These are phyloP conservation scores for western clawed frog (Xenopus tropicalis) DNA, from an alignment of 2,113 vertebrate species.

Conservation along the genomic window UCB_Xtro_10.0 CM004443.2:62041501-62042000, in stretches of 20 bases:
- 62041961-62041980: conserved; percentile 39
- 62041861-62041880: conserved; percentile 43
- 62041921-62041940: conserved; percentile 39
- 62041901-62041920: conserved; percentile 38
- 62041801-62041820: conserved; percentile 16
- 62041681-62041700: no score
- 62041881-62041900: conserved; percentile 42
- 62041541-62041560: no score
- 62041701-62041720: no score
- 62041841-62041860: conserved; percentile 38
- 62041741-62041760: conserved; percentile 41
- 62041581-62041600: no score
- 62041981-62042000: conserved; percentile 32
- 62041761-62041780: conserved; percentile 42
- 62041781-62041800: conserved; percentile 38
- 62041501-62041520: no score
- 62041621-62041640: no score
- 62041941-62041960: conserved; percentile 39
- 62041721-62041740: background rate
- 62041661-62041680: no score
- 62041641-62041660: no score
- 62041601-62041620: no score
- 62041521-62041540: no score
- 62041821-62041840: conserved; percentile 42
- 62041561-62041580: no score